Conservation (phyloP, 2,113 vertebrate species). For the Hemiscyllium ocellatum region DNA sequence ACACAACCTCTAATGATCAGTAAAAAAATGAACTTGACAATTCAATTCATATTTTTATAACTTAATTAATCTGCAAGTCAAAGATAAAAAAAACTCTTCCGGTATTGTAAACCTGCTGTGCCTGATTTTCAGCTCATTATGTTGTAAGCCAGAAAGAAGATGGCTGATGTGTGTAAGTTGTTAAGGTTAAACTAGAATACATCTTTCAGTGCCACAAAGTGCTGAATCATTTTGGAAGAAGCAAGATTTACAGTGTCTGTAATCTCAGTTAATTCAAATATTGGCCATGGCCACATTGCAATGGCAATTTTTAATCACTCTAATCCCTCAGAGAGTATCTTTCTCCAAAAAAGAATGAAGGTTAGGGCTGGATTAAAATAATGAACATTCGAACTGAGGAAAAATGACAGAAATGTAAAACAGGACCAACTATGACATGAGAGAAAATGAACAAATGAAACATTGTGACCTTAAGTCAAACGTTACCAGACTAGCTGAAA, state of each 20-base stretch:
- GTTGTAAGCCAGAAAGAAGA: neutral
- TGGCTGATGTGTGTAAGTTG: neutral
- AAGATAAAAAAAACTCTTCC: neutral
- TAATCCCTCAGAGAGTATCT: constrained; percentile 1
- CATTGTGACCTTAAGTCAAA: constrained; percentile 57
- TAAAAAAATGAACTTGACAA: neutral
- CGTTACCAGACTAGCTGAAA: constrained; percentile 56
- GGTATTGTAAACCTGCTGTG: neutral
- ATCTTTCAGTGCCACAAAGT: neutral
- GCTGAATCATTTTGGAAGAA: neutral
- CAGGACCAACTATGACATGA: constrained; percentile 65
- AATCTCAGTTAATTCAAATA: constrained; percentile 34
- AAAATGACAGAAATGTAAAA: constrained; percentile 67
- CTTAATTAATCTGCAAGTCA: neutral
- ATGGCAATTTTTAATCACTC: constrained; percentile 1
- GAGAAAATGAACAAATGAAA: constrained; percentile 68
- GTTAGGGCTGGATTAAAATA: constrained; percentile 33
- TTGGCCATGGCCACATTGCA: constrained; percentile 24
- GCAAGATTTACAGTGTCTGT: neutral
- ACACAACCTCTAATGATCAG: too few species aligned
- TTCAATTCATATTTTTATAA: constrained; percentile 1
- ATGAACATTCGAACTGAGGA: neutral
- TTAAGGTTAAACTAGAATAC: neutral
- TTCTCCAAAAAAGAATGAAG: constrained; percentile 8
- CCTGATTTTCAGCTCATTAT: neutral